A percentile compares a stretch with the other conserved stretches of the same genome.
phyloP scores from a whole-genome alignment of 2,888 invertebrate species.

The Spicauda simplicius region DNA sequence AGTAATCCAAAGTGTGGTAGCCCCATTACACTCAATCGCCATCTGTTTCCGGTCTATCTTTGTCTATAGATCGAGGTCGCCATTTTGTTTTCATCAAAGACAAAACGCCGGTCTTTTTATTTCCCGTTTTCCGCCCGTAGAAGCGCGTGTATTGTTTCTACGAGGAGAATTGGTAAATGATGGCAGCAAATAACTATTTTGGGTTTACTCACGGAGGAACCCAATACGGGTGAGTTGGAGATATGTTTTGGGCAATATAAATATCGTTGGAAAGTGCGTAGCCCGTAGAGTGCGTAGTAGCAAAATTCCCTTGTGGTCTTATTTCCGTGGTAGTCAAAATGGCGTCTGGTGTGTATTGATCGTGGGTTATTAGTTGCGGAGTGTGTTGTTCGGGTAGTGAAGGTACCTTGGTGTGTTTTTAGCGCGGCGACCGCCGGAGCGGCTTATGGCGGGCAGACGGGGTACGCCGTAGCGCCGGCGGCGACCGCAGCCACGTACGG shows the following conservation, averaged over 20 bases:
- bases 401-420: conserved; percentile 50
- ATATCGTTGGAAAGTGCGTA: conserved; percentile 40
- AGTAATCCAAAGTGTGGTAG: too few relatives aligned
- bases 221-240: conserved; percentile 92
- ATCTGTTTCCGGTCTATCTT: conserved; percentile 36
- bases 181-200: conserved; percentile 97
- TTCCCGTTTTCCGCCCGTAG: conserved; percentile 62
- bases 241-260: conserved; percentile 40
- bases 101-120: conserved; percentile 75
- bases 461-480: conserved; percentile 93
- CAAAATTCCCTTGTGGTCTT: conserved; percentile 62
- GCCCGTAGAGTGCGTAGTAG: conserved; percentile 40
- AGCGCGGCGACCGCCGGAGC: conserved; percentile 91
- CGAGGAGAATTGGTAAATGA: conserved; percentile 82
- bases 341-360: conserved; percentile 76
- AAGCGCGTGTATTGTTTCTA: conserved; percentile 76
- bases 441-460: conserved; percentile 93
- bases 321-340: conserved; percentile 75
- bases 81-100: conserved; percentile 64
- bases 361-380: conserved; percentile 47
- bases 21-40: too few relatives aligned
- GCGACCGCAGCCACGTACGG: conserved; percentile 94
- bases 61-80: conserved; percentile 50
- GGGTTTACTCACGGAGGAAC: conserved; percentile 97
- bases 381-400: conserved; percentile 45